Conservation (phyloP, 2,113 vertebrate genomes). For the Oncorhynchus masou region DNA sequence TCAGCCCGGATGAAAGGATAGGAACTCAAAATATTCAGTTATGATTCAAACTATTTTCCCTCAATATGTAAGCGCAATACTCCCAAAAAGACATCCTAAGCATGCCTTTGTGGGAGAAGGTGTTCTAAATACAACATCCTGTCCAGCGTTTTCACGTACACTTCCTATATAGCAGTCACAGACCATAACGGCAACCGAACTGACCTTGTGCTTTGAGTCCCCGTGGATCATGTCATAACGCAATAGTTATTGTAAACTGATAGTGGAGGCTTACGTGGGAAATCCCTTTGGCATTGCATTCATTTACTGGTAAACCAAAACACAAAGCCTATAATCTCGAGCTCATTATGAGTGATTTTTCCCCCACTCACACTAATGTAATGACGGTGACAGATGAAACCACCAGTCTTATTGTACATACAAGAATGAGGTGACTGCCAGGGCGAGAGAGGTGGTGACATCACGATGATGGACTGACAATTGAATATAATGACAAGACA, state of each 20-base stretch:
- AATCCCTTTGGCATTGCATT: constrained; percentile 67
- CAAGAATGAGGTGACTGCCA: constrained; percentile 31
- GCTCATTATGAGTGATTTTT: constrained; percentile 69
- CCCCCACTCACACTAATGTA: constrained; percentile 54
- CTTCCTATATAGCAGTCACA: not conserved
- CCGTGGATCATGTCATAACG: constrained; percentile 58
- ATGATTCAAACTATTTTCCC: constrained; percentile 44
- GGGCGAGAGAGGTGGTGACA: constrained; percentile 8
- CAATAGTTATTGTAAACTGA: constrained; percentile 73
- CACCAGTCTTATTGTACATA: constrained; percentile 54
- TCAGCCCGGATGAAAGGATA: constrained; percentile 47
- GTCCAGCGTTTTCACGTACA: not conserved
- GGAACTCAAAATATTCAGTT: constrained; percentile 53
- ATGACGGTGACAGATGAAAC: constrained; percentile 63
- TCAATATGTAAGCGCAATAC: constrained; percentile 46
- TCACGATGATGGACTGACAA: not conserved
- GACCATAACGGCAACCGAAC: not conserved
- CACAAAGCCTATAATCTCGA: constrained; percentile 73
- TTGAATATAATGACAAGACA: not conserved
- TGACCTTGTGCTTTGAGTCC: constrained; percentile 40
- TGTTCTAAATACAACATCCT: constrained; percentile 12
- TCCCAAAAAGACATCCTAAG: constrained; percentile 34
- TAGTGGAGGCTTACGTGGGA: constrained; percentile 58
- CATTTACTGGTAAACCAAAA: constrained; percentile 74
- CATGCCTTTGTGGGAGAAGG: not conserved